Evolutionary conservation across 2,113 vertebrate species (phyloP).

Genomic region (Silurus meridionalis): DNA sequence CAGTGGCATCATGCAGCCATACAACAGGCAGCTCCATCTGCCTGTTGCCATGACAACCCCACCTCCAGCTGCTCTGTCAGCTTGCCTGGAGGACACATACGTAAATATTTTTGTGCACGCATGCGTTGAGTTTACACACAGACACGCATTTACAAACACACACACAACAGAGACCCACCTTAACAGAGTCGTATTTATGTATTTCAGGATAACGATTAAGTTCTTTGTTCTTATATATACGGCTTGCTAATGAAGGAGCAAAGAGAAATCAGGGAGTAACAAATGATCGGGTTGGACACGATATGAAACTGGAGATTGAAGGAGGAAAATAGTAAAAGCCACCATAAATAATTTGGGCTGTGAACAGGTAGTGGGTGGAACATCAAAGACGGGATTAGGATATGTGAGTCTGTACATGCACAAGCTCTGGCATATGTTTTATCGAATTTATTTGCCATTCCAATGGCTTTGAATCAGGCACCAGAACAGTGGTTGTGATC

Average conservation of each 20-base stretch:
- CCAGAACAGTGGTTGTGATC: neutral
- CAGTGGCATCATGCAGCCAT: conserved; percentile 47
- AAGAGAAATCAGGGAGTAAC: neutral
- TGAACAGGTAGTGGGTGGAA: conserved; percentile 61
- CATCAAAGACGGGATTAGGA: conserved; percentile 66
- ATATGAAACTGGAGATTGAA: conserved; percentile 24
- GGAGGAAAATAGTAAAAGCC: conserved; percentile 36
- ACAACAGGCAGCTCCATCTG: conserved; percentile 60
- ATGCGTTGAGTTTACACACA: conserved; percentile 40
- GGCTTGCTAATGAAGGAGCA: neutral
- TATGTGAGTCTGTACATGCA: conserved; percentile 44
- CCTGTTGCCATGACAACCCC: conserved; percentile 80
- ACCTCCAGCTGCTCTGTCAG: conserved; percentile 63
- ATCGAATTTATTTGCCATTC: conserved; percentile 43
- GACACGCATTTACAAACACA: conserved; percentile 41
- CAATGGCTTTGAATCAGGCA: conserved; percentile 42
- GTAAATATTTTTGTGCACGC: conserved; percentile 62
- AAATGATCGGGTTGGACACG: conserved; percentile 21
- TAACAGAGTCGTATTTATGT: conserved; percentile 2
- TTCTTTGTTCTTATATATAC: neutral
- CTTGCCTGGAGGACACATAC: conserved; percentile 54
- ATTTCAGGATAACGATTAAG: neutral
- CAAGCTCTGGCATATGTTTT: conserved; percentile 50
- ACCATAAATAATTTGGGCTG: conserved; percentile 33
- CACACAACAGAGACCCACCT: conserved; percentile 6